A percentile compares a stretch with the other conserved stretches of the same genome.
Evolutionary conservation across 2,888 invertebrate genomes (phyloP).

Genomic region (Heliconius sara): DNA sequence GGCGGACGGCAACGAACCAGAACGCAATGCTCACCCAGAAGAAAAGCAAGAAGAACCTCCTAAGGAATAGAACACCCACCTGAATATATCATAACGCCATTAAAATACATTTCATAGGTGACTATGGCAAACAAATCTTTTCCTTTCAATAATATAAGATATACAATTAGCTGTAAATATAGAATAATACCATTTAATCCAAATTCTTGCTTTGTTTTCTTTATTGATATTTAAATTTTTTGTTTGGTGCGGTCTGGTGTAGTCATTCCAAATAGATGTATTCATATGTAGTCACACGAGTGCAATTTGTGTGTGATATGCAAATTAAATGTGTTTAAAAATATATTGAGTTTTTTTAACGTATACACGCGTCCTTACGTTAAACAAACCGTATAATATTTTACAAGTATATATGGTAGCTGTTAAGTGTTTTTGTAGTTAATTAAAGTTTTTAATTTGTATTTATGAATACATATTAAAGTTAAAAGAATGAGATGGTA

Average conservation of each 20-base stretch:
- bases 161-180: constrained; percentile 35
- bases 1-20: constrained; percentile 85
- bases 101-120: background rate
- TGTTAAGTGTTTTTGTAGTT: too few relatives aligned
- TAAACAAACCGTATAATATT: too few relatives aligned
- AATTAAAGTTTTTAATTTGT: too few relatives aligned
- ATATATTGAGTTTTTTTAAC: background rate
- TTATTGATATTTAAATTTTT: background rate
- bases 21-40: constrained; percentile 61
- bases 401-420: too few relatives aligned
- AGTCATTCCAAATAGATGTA: constrained; percentile 45
- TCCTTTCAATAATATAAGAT: constrained; percentile 14
- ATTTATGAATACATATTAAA: too few relatives aligned
- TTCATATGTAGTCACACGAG: constrained; percentile 33
- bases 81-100: background rate
- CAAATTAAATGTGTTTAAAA: constrained; percentile 38
- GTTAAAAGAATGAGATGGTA: too few relatives aligned
- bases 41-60: constrained; percentile 71
- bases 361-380: too few relatives aligned
- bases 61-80: constrained; percentile 64
- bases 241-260: constrained; percentile 23
- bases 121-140: background rate
- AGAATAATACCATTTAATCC: constrained; percentile 24
- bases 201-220: constrained; percentile 22
- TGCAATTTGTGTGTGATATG: constrained; percentile 43